A percentile compares a stretch with the other conserved stretches of the same genome.
Evolutionary conservation across 2,113 vertebrate species (phyloP).

Genomic region (Regulus satrapa): DNA sequence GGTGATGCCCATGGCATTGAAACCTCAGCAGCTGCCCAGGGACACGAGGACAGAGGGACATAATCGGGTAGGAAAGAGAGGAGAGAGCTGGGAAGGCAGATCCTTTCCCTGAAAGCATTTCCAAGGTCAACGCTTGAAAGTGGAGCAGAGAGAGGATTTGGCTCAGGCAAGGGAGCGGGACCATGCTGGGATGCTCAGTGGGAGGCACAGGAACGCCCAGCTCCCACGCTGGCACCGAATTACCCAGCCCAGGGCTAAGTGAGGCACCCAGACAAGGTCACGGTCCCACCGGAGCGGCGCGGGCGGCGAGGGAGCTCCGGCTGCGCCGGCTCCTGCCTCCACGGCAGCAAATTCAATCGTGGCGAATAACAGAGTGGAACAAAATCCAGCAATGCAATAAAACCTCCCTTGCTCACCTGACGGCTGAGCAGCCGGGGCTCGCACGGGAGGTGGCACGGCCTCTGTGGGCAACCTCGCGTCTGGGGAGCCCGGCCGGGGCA

Average conservation of each 20-base stretch:
- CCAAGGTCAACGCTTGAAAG: slow-evolving; percentile 7
- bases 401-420: not conserved
- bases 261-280: slow-evolving; percentile 8
- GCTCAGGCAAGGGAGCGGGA: not conserved
- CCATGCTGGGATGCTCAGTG: accelerated
- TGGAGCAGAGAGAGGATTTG: not conserved
- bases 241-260: not conserved
- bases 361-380: slow-evolving; percentile 58
- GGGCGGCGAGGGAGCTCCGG: not conserved
- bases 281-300: not conserved
- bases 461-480: not conserved
- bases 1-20: not conserved
- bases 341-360: not conserved
- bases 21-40: not conserved
- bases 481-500: not conserved
- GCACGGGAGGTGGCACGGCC: not conserved
- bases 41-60: not conserved
- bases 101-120: not conserved
- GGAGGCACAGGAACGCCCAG: not conserved
- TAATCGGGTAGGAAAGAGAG: not conserved
- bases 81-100: not conserved
- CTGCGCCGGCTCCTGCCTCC: not conserved
- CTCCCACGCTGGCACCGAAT: not conserved
- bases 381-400: slow-evolving; percentile 59
- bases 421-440: not conserved